Base-by-base conservation (phyloP, 1,140 invertebrate genomes). In the Drosophila cardini region DNA sequence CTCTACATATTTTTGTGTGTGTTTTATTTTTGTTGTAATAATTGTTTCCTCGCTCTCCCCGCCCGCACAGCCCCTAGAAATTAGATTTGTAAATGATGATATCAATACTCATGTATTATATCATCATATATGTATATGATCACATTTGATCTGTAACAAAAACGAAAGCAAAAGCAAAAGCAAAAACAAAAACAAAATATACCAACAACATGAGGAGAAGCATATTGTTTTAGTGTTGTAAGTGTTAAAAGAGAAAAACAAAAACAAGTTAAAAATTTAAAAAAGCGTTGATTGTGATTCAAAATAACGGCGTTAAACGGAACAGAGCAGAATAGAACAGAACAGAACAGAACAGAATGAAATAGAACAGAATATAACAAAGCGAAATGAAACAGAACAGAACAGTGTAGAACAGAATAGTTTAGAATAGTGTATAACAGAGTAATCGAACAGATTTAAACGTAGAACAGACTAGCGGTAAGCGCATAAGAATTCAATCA, bases 201-300 rank as follows among this genome's bases (percentile, higher is more conserved):
- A 32, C 5, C n/a, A 61, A 15, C 30, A 43, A 18, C 16, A 26
- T 18, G 40, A 52, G 45, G 15, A 34, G 56, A 13, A 50, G 48
- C 16, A 69, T 56, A 69, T 77, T 58, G 68, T 81, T 77, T 80
- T 81, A 69, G 74, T 57, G 61, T 72, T 76, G 48, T 75, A 78
- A 76, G 79, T 83, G 80, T 83, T 82, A 50, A 75, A 58, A 32
- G 18, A 21, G 43, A 46, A 72, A 53, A 68, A 36, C 56, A 71
- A 75, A 48, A 26, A 26, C 5, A 26, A 26, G 21, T 26, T 26
- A 26, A 26, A 26, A 26, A 3, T 4, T 26, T n/a, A n/a, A 26
- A 76, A 76, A 81, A 90, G 81, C 85, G 86, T 86, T 86, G 76
- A 90, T 90, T 90, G 85, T 85, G 85, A 90, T 90, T 84, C 61